Evolutionary conservation across 1,140 invertebrate species (phyloP).

Genomic region (Microplitis mediator): DNA sequence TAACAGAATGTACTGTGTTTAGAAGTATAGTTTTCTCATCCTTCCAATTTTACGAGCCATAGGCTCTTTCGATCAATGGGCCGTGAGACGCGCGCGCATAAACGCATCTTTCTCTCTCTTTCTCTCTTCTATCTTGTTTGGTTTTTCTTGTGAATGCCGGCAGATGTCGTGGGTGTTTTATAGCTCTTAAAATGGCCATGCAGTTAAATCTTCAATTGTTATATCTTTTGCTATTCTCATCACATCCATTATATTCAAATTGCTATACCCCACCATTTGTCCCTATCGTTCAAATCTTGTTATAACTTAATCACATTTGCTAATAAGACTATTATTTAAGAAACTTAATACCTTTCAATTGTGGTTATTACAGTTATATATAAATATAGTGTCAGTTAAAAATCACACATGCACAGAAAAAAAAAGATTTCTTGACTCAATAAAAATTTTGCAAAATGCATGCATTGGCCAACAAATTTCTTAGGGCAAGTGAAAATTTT

Average conservation of each 20-base stretch:
- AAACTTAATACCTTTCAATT: background rate
- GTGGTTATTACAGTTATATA: no score
- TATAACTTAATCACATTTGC: no score
- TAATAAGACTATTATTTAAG: no score
- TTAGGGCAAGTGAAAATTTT: no score
- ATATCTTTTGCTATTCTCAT: conserved; percentile 33
- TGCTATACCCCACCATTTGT: background rate
- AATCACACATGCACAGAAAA: no score
- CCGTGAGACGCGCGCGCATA: conserved; percentile 51
- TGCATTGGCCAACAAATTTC: no score
- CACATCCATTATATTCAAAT: conserved; percentile 17
- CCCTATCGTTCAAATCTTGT: background rate
- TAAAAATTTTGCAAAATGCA: no score
- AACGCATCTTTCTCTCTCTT: conserved; percentile 35
- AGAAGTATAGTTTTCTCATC: conserved; percentile 15
- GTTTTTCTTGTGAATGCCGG: conserved; percentile 47
- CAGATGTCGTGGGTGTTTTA: conserved; percentile 58
- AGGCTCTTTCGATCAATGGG: conserved; percentile 57
- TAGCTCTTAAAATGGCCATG: conserved; percentile 47
- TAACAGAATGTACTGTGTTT: no score
- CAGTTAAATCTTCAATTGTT: conserved; percentile 42
- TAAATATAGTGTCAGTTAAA: no score
- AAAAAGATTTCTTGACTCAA: no score
- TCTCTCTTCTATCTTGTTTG: conserved; percentile 41
- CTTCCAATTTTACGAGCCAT: conserved; percentile 43